Conservation (phyloP, 2,888 invertebrate species). For the Folsomia candida region DNA sequence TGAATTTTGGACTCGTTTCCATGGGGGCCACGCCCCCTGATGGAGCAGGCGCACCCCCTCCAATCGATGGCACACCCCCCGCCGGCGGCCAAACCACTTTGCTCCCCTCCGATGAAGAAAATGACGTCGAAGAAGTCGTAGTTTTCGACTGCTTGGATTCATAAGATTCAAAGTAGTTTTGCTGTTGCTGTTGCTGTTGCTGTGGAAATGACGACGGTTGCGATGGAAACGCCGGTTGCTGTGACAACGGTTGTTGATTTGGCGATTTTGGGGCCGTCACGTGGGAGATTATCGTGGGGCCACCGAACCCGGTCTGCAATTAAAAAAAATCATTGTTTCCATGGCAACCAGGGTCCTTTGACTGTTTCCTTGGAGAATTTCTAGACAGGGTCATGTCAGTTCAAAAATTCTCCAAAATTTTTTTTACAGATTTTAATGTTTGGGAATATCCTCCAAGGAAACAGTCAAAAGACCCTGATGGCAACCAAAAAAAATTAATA, state of each 20-base stretch:
- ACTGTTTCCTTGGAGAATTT: no score
- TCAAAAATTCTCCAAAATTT: no score
- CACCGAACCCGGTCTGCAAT: no score
- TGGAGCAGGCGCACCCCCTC: slow-evolving; percentile 34
- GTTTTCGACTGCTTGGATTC: not conserved
- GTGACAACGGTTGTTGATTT: no score
- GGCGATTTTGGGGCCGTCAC: slow-evolving; percentile 48
- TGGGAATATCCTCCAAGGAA: no score
- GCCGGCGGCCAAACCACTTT: not conserved
- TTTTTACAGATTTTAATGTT: no score
- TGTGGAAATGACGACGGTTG: no score
- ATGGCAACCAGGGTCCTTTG: no score
- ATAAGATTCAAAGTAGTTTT: slow-evolving; percentile 4
- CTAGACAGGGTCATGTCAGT: no score
- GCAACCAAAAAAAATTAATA: slow-evolving; percentile 31
- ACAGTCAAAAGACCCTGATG: no score
- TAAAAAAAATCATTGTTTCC: no score
- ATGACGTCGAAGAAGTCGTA: no score
- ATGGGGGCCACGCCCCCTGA: slow-evolving; percentile 37
- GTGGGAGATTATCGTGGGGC: slow-evolving; percentile 50
- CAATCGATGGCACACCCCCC: slow-evolving; percentile 21
- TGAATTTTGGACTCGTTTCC: slow-evolving; percentile 45
- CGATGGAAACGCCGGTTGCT: not conserved
- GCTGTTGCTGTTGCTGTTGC: slow-evolving; percentile 11
- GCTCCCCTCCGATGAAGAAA: not conserved